These are phyloP conservation scores for Solenopsis fugax DNA, from an alignment of 1,140 invertebrate genomes.

Conservation along the genomic window DNA sequence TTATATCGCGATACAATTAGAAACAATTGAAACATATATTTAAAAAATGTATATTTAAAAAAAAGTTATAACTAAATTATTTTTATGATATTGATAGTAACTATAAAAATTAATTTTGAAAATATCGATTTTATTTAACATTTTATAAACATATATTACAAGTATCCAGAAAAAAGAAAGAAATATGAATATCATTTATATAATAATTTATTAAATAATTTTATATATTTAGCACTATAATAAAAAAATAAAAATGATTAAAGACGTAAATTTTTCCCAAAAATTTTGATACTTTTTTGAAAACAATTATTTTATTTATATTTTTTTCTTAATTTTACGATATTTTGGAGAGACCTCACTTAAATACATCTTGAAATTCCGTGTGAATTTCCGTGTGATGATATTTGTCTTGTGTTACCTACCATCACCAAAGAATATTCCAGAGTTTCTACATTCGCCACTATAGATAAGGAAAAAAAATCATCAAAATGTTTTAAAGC, in stretches of 20 bases:
- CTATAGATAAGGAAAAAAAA: not conserved
- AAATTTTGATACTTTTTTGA: not conserved
- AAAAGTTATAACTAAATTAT: not conserved
- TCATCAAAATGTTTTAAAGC: not conserved
- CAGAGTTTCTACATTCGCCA: constrained; percentile 1
- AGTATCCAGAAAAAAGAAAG: not conserved
- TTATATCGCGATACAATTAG: not conserved
- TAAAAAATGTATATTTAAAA: not conserved
- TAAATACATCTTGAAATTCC: not conserved
- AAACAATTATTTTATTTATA: not conserved
- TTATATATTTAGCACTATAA: not conserved
- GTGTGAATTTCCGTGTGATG: constrained; percentile 21
- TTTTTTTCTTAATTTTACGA: not conserved
- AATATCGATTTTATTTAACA: not conserved
- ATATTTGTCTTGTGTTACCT: not conserved
- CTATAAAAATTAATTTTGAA: not conserved
- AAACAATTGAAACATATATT: not conserved
- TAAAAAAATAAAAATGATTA: not conserved
- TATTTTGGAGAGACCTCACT: not conserved
- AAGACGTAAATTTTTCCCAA: not conserved
- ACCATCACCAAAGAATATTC: not conserved
- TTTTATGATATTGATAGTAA: not conserved
- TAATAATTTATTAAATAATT: not conserved
- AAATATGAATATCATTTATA: not conserved
- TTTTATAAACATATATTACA: not conserved